phyloP scores from a whole-genome alignment of 2,113 vertebrate species.

The Anarhynchus alexandrinus region DNA sequence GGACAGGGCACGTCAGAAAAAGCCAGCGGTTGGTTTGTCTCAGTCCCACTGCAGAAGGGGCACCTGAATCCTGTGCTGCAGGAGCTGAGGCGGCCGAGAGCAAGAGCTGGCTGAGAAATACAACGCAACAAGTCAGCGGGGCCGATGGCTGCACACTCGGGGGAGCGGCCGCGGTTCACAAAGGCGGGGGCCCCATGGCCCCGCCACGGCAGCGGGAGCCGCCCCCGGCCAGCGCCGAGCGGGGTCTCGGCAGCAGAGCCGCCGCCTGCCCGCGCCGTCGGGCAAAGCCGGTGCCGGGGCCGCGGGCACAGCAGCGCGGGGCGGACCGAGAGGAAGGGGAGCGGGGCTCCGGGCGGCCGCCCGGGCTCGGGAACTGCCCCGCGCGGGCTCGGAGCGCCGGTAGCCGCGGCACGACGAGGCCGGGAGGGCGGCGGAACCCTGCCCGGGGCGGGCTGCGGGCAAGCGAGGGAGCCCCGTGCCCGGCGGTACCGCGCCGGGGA shows the following conservation, averaged over 20 bases:
- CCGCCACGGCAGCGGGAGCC: not conserved
- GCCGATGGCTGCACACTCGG: not conserved
- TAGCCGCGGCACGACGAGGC: not conserved
- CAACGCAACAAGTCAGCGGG: conserved; percentile 27
- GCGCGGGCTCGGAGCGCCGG: not conserved
- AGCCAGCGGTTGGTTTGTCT: not conserved
- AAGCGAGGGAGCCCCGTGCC: not conserved
- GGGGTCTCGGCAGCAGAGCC: not conserved
- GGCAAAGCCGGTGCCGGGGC: not conserved
- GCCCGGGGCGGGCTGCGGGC: not conserved
- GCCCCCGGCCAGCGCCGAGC: not conserved
- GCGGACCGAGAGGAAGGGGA: not conserved
- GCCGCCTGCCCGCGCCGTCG: not conserved
- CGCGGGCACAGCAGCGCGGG: not conserved
- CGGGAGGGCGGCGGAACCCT: not conserved
- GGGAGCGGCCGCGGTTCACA: not conserved
- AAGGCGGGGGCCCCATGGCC: not conserved
- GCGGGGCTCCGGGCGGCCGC: not conserved
- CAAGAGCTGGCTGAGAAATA: not conserved
- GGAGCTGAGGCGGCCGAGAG: not conserved
- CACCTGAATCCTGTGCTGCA: not conserved
- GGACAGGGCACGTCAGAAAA: not conserved
- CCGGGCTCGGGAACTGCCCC: not conserved
- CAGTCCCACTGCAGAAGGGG: not conserved
- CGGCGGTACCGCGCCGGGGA: too few relatives aligned